Evolutionary conservation across 2,888 invertebrate species (phyloP).

Genomic region (Metacarcinus magister): DNA sequence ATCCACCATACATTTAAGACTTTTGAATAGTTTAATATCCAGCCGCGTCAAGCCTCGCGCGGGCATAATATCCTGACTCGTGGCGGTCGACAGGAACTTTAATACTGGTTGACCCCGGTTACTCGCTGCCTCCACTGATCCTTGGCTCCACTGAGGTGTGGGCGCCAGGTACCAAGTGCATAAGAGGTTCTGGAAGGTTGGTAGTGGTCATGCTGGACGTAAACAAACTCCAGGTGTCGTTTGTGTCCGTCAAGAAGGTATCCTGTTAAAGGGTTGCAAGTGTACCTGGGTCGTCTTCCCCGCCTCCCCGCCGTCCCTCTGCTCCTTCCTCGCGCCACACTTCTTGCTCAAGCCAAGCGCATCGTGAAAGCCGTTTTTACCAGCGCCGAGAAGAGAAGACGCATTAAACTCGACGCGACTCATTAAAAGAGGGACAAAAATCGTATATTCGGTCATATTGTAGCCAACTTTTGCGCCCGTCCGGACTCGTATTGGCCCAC

Average conservation of each 20-base stretch:
- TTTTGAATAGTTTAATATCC: slow-evolving; percentile 79
- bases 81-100: slow-evolving; percentile 50
- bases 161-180: slow-evolving; percentile 9
- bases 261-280: neutral
- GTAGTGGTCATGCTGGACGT: neutral
- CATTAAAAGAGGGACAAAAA: slow-evolving; percentile 79
- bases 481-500: slow-evolving; percentile 76
- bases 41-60: slow-evolving; percentile 68
- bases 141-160: neutral
- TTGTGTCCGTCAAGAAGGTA: neutral
- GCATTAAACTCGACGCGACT: slow-evolving; percentile 80
- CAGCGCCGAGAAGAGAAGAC: slow-evolving; percentile 76
- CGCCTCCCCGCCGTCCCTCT: slow-evolving; percentile 33
- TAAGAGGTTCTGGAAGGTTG: neutral
- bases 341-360: slow-evolving; percentile 75
- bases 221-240: neutral
- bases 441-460: slow-evolving; percentile 79
- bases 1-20: slow-evolving; percentile 77
- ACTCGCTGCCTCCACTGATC: neutral
- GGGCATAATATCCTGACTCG: slow-evolving; percentile 74
- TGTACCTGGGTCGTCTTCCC: slow-evolving; percentile 14
- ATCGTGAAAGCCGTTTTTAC: slow-evolving; percentile 73
- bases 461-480: slow-evolving; percentile 72
- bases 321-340: slow-evolving; percentile 62
- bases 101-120: slow-evolving; percentile 53